Base-by-base conservation (phyloP, 2,113 vertebrate species). In the Varanus komodoensis region DNA sequence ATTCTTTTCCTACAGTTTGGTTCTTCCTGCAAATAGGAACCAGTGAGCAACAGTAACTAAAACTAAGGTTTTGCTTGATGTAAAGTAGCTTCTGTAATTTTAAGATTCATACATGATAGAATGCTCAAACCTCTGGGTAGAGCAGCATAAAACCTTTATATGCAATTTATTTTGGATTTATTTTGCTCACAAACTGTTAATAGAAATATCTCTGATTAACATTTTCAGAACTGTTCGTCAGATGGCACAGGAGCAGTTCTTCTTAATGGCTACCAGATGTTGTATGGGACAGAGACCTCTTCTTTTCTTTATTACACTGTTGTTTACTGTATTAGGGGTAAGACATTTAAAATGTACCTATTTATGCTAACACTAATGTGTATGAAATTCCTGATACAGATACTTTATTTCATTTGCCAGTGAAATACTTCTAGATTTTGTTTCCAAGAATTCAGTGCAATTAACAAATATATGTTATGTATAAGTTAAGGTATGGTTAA, bases 171-270 rank as follows among this genome's bases (percentile, higher is more conserved):
- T n/a, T 71, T 71, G 50, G 15, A 71, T 71, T 87, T 64, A 6
- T 68, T 19, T 82, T 82, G 79, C 44, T 73, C 44, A n/a, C 44
- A 38, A 25, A 61, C 8, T 74, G 32, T 75, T 82, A 82, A 82
- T 82, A 21, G 19, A 38, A 34, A n/a, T 81, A 14, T 90, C 32
- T 78, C 29, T 93, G 88, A 90, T 90, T 91, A 78, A 0, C 86
- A 21, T 93, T 96, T 96, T 92, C 95, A 99, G 99, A 97, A 98
- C 98, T 73, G 99, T 99, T 95, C 99, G 99, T 95, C 99, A 99
- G 95, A 99, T 99, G 98, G 98, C 99, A 68, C 99, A 99, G 95
- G 99, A 99, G 90, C 99, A 99, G 84, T 99, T 99, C 96, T 99
- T 99, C 95, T 97, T 99, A 94, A 99, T 99, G 99, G 99, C 99